Evolutionary conservation across 2,888 invertebrate species (phyloP).

Genomic region (Maniola hyperantus): DNA sequence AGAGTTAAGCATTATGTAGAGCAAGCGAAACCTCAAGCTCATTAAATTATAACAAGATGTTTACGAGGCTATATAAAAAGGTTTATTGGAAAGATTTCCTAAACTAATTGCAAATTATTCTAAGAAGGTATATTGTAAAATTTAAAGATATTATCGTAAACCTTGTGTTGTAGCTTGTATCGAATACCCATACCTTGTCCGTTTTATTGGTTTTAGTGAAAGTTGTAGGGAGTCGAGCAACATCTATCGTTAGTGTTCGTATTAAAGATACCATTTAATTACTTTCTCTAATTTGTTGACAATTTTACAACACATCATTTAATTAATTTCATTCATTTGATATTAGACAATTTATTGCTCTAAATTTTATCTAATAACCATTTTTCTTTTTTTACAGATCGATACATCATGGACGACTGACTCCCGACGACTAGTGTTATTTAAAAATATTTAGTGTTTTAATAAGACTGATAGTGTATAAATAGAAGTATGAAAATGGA

Average conservation of each 20-base stretch:
- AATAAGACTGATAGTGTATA: conserved; percentile 43
- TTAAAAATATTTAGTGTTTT: conserved; percentile 19
- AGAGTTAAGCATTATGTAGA: neutral
- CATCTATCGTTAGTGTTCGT: neutral
- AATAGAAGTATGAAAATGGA: conserved; percentile 54
- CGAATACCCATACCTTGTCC: neutral
- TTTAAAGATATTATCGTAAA: conserved; percentile 2
- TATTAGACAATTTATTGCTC: too few relatives aligned
- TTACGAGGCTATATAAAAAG: neutral
- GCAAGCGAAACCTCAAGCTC: neutral
- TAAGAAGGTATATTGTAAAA: neutral
- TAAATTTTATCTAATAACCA: conserved; percentile 8
- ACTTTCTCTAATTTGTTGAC: neutral
- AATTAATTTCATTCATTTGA: neutral
- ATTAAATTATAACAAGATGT: conserved; percentile 5
- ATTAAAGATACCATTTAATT: neutral
- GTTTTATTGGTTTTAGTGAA: conserved; percentile 12
- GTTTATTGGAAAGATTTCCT: conserved; percentile 2
- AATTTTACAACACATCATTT: neutral
- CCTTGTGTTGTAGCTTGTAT: neutral
- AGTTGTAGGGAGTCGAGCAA: conserved; percentile 4
- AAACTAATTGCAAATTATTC: neutral
- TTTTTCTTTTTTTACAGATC: conserved; percentile 55
- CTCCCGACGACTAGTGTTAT: conserved; percentile 25
- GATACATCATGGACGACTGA: conserved; percentile 64